A percentile compares a stretch with the other conserved stretches of the same genome.
Conservation (phyloP, 35 echinoderm and acorn worm species). For the Heliocidaris tuberculata region DNA sequence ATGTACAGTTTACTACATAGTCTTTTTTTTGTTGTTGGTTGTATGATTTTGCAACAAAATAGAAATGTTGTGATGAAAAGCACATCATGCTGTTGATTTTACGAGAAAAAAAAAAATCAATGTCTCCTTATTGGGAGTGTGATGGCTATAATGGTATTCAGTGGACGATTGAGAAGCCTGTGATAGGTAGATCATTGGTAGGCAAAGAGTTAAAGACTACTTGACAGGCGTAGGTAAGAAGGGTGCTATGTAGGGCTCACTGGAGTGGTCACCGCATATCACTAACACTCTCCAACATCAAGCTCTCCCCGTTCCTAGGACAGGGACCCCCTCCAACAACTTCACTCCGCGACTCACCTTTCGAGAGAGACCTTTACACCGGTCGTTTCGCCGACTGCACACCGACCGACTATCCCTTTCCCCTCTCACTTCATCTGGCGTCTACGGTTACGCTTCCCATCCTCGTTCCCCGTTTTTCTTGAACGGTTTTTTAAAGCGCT, state of each 20-base stretch:
- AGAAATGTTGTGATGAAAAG: background rate
- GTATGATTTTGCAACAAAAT: no score
- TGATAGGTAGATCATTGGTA: background rate
- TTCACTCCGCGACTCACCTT: constrained; percentile 15
- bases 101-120: background rate
- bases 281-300: constrained; percentile 13
- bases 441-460: constrained; percentile 30
- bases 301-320: background rate
- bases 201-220: background rate
- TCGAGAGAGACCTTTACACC: constrained; percentile 39
- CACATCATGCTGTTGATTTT: background rate
- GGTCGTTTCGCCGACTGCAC: constrained; percentile 14
- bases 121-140: background rate
- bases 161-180: background rate
- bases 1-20: no score
- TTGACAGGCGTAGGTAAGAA: background rate
- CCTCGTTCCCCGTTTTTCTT: constrained; percentile 9
- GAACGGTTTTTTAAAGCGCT: constrained; percentile 25
- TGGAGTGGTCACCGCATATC: background rate
- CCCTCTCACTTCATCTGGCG: constrained; percentile 30
- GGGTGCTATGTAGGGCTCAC: background rate
- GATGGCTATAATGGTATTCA: background rate
- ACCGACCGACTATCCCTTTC: constrained; percentile 21
- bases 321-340: constrained; percentile 17
- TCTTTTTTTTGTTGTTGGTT: no score